Percentiles rank a stretch among this genome's conserved stretches.
phyloP scores from a whole-genome alignment of 2,888 invertebrate species.

The Arge pagana region DNA sequence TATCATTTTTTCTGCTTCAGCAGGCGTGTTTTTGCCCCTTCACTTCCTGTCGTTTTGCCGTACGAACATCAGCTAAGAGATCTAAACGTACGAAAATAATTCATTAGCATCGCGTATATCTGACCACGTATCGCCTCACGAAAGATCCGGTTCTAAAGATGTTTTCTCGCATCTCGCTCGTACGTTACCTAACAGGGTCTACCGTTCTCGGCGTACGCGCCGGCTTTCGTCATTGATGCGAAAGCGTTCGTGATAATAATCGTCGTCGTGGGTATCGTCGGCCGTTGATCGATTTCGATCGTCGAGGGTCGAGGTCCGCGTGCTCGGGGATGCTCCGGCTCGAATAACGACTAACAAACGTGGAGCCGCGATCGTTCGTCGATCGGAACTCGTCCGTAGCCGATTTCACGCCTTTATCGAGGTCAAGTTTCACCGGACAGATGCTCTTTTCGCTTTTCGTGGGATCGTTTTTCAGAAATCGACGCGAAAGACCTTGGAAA shows the following conservation, averaged over 20 bases:
- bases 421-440: no score
- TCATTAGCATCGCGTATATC: conserved; percentile 12
- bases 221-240: conserved; percentile 7
- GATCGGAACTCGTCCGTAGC: no score
- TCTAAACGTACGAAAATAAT: conserved; percentile 12
- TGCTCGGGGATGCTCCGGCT: no score
- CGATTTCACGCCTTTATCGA: no score
- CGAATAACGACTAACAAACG: no score
- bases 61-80: not conserved
- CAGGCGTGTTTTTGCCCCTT: conserved; percentile 8
- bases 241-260: conserved; percentile 1
- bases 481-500: no score
- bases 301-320: no score
- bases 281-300: no score
- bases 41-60: conserved; percentile 2
- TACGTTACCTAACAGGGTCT: conserved; percentile 12
- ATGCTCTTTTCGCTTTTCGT: no score
- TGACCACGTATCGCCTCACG: not conserved
- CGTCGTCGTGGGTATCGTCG: not conserved
- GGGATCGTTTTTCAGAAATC: no score
- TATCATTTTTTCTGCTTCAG: not conserved
- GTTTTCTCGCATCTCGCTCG: not conserved
- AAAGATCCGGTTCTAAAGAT: conserved; percentile 15
- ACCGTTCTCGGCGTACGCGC: not conserved
- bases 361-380: no score